phyloP scores from a whole-genome alignment of 2,113 vertebrate genomes.

The Etheostoma spectabile region DNA sequence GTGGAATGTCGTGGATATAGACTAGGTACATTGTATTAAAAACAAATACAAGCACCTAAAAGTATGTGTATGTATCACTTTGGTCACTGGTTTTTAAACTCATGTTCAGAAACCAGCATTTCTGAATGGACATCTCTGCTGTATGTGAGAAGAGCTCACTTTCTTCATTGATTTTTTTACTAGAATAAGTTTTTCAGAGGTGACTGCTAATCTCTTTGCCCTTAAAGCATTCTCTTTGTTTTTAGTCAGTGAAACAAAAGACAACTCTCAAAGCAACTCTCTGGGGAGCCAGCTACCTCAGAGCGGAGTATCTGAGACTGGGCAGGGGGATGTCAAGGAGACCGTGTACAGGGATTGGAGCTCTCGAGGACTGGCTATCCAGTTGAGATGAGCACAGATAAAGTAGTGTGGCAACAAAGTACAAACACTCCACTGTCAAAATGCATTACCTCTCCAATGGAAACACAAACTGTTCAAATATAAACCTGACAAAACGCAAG shows the following conservation, averaged over 20 bases:
- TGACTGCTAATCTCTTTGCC: constrained; percentile 8
- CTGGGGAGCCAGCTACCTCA: constrained; percentile 9
- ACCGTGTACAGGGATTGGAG: constrained; percentile 43
- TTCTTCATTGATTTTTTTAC: constrained; percentile 8
- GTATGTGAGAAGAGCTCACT: background rate
- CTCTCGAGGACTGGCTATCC: constrained; percentile 50
- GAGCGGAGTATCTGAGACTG: constrained; percentile 48
- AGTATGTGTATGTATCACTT: background rate
- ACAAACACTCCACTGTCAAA: constrained; percentile 43
- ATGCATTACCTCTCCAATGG: constrained; percentile 8
- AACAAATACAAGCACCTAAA: background rate
- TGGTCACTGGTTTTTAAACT: background rate
- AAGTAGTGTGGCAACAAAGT: constrained; percentile 50
- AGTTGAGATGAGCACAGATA: constrained; percentile 33
- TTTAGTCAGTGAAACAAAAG: constrained; percentile 51
- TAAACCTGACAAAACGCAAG: constrained; percentile 17
- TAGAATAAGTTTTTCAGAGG: background rate
- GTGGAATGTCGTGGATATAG: too few relatives aligned
- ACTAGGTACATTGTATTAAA: background rate
- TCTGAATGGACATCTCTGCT: background rate
- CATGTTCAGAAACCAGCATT: background rate
- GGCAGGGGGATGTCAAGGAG: constrained; percentile 60
- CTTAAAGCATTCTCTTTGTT: constrained; percentile 35
- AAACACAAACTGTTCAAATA: constrained; percentile 47
- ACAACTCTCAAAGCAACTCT: constrained; percentile 33